Conservation (phyloP, 2,113 vertebrate genomes). For the Hydrochoerus hydrochaeris region DNA sequence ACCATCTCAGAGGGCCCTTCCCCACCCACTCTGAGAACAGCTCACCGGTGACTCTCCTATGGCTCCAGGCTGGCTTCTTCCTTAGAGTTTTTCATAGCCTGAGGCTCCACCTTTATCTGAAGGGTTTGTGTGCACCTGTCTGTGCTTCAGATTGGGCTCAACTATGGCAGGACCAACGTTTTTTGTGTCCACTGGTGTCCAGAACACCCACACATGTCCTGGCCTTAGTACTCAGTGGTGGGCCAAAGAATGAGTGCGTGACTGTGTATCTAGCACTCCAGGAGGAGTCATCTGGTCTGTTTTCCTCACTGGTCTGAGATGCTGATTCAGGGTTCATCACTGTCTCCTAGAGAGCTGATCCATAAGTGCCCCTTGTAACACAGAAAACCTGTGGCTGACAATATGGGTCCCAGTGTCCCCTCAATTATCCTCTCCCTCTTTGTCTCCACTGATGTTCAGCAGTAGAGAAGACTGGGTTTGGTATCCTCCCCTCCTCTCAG, state of each 20-base stretch:
- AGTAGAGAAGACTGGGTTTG: not conserved
- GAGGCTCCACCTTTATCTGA: not conserved
- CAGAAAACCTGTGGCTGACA: not conserved
- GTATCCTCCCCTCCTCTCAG: not conserved
- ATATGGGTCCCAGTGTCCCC: not conserved
- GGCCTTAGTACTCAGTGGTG: not conserved
- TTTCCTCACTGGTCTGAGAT: not conserved
- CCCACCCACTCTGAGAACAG: not conserved
- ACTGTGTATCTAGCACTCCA: too few relatives aligned
- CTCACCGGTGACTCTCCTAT: not conserved
- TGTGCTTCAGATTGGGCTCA: not conserved
- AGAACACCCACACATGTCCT: not conserved
- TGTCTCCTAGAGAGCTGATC: accelerated
- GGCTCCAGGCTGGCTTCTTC: not conserved
- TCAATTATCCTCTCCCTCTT: not conserved
- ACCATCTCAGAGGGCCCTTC: not conserved
- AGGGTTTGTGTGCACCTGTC: not conserved
- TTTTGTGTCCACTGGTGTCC: not conserved
- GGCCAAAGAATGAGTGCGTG: not conserved
- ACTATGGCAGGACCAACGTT: too few relatives aligned
- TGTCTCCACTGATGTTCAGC: not conserved
- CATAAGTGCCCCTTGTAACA: not conserved
- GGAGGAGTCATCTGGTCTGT: not conserved
- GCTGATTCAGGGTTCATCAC: not conserved
- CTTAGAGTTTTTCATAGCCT: not conserved